Evolutionary conservation across 92 coral and sea anemone species (phyloP), one percentile per base, ranked within the genome.

Genomic region (Paragorgia papillata): DNA sequence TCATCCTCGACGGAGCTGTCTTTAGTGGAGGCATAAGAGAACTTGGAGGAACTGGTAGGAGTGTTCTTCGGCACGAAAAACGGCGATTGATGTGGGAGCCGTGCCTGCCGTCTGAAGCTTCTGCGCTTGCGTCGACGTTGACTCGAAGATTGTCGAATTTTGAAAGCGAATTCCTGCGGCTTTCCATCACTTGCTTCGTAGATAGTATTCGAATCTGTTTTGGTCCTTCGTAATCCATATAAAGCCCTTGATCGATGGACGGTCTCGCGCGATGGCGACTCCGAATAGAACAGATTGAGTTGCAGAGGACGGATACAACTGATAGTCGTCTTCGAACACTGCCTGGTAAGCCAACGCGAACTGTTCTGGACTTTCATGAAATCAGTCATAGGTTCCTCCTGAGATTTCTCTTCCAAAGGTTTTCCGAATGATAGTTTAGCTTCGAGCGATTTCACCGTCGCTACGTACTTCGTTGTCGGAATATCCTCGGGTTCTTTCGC

Each of bases 51-150:
- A 17, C 1, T 8, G 19, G 58, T 22, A 51, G 58, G 7, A 17
- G 20, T 22, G 34, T 17, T 19, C 25, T 44, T 37, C 4, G 78
- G 78, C 2, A 71, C 20, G 18, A 53, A 71, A 18, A 71, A 71
- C 7, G 78, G 78, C 15, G 78, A 71, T 17, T 71, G 78, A 33
- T 71, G 78, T 2, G 78, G 78, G 0, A 71, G 78, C 17, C 78
- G 35, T 8, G 78, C 6, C 21, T 51, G 78, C 9, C 64, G 78
- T 35, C 54, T 71, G 31, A 71, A 32, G 20, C 78, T 71, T 30
- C 64, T 54, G 14, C 78, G 62, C 78, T 71, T 71, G 24, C 78
- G 78, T 20, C 78, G 64, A 2, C 78, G 28, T 8, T 46, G 59
- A 15, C 64, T 55, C 50, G 64, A 71, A 15, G 62, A 30, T 20